phyloP scores from a whole-genome alignment of 92 coral and sea anemone genomes.

The Zoanthus solanderi region DNA sequence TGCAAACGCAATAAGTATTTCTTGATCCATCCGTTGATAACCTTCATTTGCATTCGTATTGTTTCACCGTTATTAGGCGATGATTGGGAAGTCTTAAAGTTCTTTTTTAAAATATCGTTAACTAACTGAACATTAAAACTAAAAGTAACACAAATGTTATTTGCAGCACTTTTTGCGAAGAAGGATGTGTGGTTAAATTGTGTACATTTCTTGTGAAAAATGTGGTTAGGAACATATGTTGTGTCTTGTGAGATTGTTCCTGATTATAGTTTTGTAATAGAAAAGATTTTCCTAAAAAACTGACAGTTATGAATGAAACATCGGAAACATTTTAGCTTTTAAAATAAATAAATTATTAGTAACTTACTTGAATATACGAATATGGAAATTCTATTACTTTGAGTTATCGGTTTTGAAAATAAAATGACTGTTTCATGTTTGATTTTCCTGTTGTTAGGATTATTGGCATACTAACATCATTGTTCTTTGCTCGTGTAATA shows the following conservation, averaged over 20 bases:
- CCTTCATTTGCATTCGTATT: not conserved
- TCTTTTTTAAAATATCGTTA: not conserved
- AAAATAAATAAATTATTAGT: not conserved
- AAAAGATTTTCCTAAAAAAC: not conserved
- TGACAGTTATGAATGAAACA: not conserved
- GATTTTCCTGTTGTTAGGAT: slow-evolving; percentile 18
- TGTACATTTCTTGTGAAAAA: slow-evolving; percentile 17
- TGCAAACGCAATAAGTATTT: not conserved
- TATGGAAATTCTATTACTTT: not conserved
- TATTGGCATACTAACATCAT: slow-evolving; percentile 22
- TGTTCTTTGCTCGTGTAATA: not conserved
- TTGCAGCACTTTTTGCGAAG: not conserved
- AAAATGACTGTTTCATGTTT: slow-evolving; percentile 33
- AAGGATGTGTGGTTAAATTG: not conserved
- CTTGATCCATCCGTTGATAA: not conserved
- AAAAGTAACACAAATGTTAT: slow-evolving; percentile 11
- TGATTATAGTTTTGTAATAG: not conserved
- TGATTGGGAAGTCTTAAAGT: not conserved
- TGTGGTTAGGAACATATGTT: not conserved
- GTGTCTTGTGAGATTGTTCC: not conserved
- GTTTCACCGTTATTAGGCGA: slow-evolving; percentile 4
- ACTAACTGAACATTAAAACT: not conserved
- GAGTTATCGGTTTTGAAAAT: not conserved
- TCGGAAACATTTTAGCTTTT: not conserved
- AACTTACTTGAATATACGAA: too few species aligned